phyloP scores from a whole-genome alignment of 2,113 vertebrate genomes.

The Ciconia boyciana region DNA sequence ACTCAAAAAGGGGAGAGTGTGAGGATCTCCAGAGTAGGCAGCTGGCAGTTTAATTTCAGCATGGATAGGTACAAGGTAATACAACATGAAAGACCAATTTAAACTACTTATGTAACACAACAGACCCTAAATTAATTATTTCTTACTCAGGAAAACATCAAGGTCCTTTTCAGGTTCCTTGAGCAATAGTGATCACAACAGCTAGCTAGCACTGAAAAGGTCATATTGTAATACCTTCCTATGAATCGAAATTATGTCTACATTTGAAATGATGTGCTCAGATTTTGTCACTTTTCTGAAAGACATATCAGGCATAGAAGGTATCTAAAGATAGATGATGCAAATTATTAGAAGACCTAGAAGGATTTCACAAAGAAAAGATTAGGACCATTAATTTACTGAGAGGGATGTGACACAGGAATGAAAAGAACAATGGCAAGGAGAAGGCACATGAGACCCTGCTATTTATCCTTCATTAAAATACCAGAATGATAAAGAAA shows the following conservation, averaged over 20 bases:
- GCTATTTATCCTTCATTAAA: background rate
- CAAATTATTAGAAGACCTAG: slow-evolving; percentile 16
- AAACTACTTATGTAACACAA: slow-evolving; percentile 30
- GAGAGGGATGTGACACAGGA: background rate
- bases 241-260: background rate
- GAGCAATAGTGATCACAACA: background rate
- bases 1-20: background rate
- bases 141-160: slow-evolving; percentile 30
- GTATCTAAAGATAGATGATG: slow-evolving; percentile 17
- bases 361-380: slow-evolving; percentile 12
- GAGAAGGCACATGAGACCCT: background rate
- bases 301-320: slow-evolving; percentile 4
- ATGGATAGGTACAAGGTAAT: slow-evolving; percentile 2
- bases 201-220: background rate
- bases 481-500: background rate
- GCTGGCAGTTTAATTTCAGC: slow-evolving; percentile 16
- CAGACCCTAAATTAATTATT: slow-evolving; percentile 43
- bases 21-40: background rate
- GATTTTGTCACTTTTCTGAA: slow-evolving; percentile 31
- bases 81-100: slow-evolving; percentile 43
- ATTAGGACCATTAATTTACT: slow-evolving; percentile 7
- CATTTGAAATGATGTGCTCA: background rate
- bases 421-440: slow-evolving; percentile 30
- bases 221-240: background rate
- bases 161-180: slow-evolving; percentile 1